Evolutionary conservation across 2,888 invertebrate species (phyloP), one percentile per base, ranked within the genome.

Genomic region (Aleiodes testaceus): DNA sequence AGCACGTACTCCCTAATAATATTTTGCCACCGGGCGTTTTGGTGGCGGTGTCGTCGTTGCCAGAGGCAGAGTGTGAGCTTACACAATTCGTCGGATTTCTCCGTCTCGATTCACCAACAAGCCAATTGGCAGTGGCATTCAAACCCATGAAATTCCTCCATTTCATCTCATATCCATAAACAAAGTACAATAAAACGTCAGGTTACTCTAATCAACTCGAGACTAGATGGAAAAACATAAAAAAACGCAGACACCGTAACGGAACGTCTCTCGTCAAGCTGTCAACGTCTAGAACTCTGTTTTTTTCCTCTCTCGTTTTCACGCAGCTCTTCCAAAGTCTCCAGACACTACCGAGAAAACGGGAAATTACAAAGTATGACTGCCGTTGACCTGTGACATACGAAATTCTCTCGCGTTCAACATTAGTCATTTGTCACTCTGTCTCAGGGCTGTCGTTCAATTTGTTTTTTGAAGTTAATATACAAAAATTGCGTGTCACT

Each of bases 1-100:
- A 68, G 73, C 73, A 73, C 70, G 70, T 70, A 70, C 59, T 61
- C 45, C 70, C 66, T 70, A 70, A 72, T 74, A 75, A 74, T 73
- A 69, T 73, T 74, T 74, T 74, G 73, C 70, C 70, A 72, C 69
- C 12, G 66, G 53, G 66, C 67, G n/a, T 47, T 70, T 66, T 66
- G 50, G 47, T 55, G 36, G 14, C 59, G 22, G 45, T 70, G 70
- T 73, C 64, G 47, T 63, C 53, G 49, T n/a, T 36, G 49, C 70
- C 64, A 66, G 59, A 50, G 59, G 22, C 26, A 26, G 26, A 5
- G 7, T 49, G 26, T 50, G 53, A 69, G 53, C 26, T 45, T 16
- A 11, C 6, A 61, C 50, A 66, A 70, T 65, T 72, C 66, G 66
- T 61, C 50, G 9, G 9, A 2, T 36, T 36, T 36, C 68, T 59